A percentile compares a stretch with the other conserved stretches of the same genome.
Evolutionary conservation across 2,797 vertebrate genomes (phyloP).

Genomic region (Oreortyx pictus): DNA sequence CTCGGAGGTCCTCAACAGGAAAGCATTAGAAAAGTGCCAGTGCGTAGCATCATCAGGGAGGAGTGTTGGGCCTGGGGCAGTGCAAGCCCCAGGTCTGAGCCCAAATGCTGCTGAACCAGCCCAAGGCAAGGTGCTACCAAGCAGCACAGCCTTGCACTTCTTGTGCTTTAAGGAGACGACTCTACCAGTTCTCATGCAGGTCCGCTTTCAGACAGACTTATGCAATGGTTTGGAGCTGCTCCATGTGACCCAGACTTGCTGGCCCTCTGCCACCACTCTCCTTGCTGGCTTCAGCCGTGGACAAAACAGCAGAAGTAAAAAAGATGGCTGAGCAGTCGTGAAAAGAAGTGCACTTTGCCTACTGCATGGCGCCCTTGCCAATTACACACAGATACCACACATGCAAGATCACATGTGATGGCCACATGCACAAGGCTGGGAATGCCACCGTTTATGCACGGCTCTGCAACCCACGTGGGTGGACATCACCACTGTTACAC

Average conservation of each 20-base stretch:
- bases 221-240: constrained; percentile 66
- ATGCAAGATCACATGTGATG: rapidly evolving
- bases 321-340: neutral
- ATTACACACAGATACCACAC: rapidly evolving
- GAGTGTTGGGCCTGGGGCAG: neutral
- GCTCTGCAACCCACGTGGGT: neutral
- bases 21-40: neutral
- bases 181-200: constrained; percentile 40
- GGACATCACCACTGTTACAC: neutral
- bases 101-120: neutral
- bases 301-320: constrained; percentile 28
- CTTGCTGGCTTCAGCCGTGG: constrained; percentile 47
- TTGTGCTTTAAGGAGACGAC: constrained; percentile 16
- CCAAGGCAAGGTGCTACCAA: neutral
- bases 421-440: rapidly evolving
- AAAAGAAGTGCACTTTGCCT: neutral
- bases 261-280: constrained; percentile 59
- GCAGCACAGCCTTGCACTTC: neutral
- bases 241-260: constrained; percentile 76
- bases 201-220: constrained; percentile 70
- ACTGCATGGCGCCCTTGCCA: neutral
- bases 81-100: neutral
- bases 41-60: neutral
- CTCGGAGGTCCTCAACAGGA: constrained; percentile 40
- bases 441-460: neutral